Conservation (phyloP, 2,888 invertebrate species). For the Latheticus oryzae region DNA sequence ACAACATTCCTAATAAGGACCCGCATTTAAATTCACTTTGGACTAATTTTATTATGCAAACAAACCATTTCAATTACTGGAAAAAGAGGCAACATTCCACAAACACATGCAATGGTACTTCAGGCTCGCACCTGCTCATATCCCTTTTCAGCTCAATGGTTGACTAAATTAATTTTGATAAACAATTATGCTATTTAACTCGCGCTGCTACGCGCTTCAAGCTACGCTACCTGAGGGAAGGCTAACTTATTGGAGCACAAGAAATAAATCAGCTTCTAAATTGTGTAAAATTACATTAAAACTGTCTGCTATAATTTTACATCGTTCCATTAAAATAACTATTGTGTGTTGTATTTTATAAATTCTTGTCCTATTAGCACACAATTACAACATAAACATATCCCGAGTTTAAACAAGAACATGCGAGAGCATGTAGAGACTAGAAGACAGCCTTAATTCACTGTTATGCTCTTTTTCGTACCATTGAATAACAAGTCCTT, state of each 20-base stretch:
- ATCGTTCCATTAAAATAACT: too few relatives aligned
- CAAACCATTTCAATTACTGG: conserved; percentile 42
- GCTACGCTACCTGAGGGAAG: too few relatives aligned
- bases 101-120: conserved; percentile 36
- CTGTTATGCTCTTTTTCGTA: conserved; percentile 37
- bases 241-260: too few relatives aligned
- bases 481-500: conserved; percentile 25
- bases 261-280: too few relatives aligned
- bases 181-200: conserved; percentile 32
- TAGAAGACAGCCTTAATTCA: conserved; percentile 28
- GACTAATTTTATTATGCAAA: conserved; percentile 42
- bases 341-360: too few relatives aligned
- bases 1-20: conserved; percentile 43
- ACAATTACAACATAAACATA: conserved; percentile 28
- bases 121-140: conserved; percentile 27
- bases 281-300: too few relatives aligned
- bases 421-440: conserved; percentile 28
- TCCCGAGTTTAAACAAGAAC: conserved; percentile 25
- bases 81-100: conserved; percentile 36
- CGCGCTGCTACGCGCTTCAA: neutral
- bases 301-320: too few relatives aligned
- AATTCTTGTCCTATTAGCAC: too few relatives aligned
- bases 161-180: conserved; percentile 36
- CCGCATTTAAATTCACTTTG: conserved; percentile 43
- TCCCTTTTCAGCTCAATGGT: conserved; percentile 28